These are phyloP conservation scores for Rhopalosiphum padi DNA, from an alignment of 1,140 invertebrate genomes.

Conservation along the genomic window DNA sequence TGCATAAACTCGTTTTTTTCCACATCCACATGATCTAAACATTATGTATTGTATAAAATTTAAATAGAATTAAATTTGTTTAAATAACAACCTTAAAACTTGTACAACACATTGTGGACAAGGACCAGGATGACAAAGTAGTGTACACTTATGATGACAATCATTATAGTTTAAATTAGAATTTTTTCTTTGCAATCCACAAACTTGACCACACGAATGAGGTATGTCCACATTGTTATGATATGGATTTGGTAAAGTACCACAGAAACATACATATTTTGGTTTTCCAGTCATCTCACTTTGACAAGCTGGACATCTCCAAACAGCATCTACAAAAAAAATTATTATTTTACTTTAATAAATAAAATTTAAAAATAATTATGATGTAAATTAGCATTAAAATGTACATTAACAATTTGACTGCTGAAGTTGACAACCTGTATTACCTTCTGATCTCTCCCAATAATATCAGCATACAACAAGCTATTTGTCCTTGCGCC, in stretches of 20 bases:
- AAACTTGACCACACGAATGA: slow-evolving; percentile 89
- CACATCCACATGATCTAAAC: slow-evolving; percentile 75
- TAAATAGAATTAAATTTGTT: not conserved
- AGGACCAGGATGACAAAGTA: slow-evolving; percentile 90
- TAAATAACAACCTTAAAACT: slow-evolving; percentile 63
- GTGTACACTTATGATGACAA: slow-evolving; percentile 84
- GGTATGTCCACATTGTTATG: slow-evolving; percentile 75
- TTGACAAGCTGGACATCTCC: slow-evolving; percentile 93
- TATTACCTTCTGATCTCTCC: no score
- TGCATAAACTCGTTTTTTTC: slow-evolving; percentile 72
- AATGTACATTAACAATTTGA: not conserved
- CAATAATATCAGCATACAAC: no score
- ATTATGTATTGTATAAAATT: not conserved
- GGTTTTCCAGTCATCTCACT: slow-evolving; percentile 74
- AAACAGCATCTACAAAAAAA: slow-evolving; percentile 63
- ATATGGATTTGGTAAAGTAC: slow-evolving; percentile 62
- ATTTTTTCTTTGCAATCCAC: slow-evolving; percentile 70
- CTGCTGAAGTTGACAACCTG: no score
- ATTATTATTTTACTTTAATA: not conserved
- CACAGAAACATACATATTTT: slow-evolving; percentile 85
- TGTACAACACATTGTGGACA: slow-evolving; percentile 73
- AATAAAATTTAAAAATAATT: not conserved
- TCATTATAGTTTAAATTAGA: slow-evolving; percentile 59
- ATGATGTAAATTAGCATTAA: not conserved
- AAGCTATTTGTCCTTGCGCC: no score